Evolutionary conservation across 2,113 vertebrate species (phyloP), one percentile per base, ranked within the genome.

Genomic region (Carettochelys insculpta): DNA sequence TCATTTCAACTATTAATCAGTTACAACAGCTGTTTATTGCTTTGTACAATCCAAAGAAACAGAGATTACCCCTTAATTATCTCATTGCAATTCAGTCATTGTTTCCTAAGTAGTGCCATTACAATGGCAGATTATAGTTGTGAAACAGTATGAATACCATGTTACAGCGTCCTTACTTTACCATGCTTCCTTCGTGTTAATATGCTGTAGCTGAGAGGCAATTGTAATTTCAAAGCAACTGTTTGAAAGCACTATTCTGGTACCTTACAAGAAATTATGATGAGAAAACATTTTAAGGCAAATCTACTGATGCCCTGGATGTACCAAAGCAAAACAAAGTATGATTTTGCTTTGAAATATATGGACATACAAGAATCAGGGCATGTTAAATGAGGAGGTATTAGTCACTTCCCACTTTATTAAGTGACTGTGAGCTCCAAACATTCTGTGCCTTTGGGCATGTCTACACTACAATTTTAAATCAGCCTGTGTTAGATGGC

Each of bases 41-140:
- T 95, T 95, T 95, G 92, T 95, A 65, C 94, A 89, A 87, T 95
- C 96, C 5, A 22, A 91, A 92, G 89, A 80, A 90, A 91, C 77
- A 77, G 90, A 90, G 94, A 96, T 95, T 92, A 95, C 94, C 90
- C 79, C 81, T 94, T 96, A 95, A 96, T 97, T 97, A 95, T 94
- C 92, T 94, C 87, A 58, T 82, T 88, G 89, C 88, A 91, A 65
- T 76, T 94, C 78, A 86, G 89, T 94, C 92, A 91, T 96, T 95
- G 95, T 95, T 96, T 97, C 89, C 94, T 95, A 96, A 94, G 83
- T 90, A 82, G 89, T 88, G 87, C 85, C 89, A 83, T 95, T 90
- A 94, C 56, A 77, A 77, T 85, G 79, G 94, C 85, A 93, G 95
- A 95, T 95, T 95, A 91, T 93, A 80, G 93, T 91, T 94, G 92